Conservation (phyloP, 2,113 vertebrate genomes). For the Puntigrus tetrazona region DNA sequence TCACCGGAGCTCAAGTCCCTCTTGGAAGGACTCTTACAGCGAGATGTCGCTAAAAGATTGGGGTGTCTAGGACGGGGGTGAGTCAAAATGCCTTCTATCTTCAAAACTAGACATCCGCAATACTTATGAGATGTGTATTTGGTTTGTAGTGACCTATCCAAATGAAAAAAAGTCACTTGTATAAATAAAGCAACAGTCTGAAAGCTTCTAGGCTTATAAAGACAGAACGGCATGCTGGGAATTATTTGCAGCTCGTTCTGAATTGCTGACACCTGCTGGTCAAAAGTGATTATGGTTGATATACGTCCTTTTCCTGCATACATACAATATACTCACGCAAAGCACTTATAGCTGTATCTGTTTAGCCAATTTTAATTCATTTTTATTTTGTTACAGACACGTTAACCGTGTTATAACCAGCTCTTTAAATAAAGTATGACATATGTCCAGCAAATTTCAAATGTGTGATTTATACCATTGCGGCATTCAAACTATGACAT, state of each 20-base stretch:
- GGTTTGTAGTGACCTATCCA: neutral
- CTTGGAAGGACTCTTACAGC: slow-evolving; percentile 89
- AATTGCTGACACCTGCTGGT: slow-evolving; percentile 66
- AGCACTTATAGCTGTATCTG: neutral
- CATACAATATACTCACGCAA: neutral
- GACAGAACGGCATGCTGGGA: slow-evolving; percentile 19
- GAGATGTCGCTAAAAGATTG: slow-evolving; percentile 88
- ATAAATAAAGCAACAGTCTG: neutral
- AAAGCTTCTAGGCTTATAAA: neutral
- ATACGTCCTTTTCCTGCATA: neutral
- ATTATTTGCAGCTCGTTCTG: neutral
- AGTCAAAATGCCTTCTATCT: slow-evolving; percentile 30
- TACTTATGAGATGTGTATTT: neutral
- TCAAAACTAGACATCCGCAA: neutral
- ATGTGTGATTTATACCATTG: too few species aligned
- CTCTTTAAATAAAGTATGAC: neutral
- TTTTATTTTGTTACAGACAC: too few species aligned
- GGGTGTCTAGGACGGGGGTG: slow-evolving; percentile 92
- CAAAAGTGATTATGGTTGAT: neutral
- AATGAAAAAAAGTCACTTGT: neutral
- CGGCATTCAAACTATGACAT: neutral
- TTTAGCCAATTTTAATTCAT: neutral
- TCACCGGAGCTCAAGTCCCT: slow-evolving; percentile 90
- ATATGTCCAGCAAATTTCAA: too few species aligned
- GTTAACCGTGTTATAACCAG: too few species aligned